Conservation (phyloP, 2,113 vertebrate genomes). For the Halcyon senegalensis region DNA sequence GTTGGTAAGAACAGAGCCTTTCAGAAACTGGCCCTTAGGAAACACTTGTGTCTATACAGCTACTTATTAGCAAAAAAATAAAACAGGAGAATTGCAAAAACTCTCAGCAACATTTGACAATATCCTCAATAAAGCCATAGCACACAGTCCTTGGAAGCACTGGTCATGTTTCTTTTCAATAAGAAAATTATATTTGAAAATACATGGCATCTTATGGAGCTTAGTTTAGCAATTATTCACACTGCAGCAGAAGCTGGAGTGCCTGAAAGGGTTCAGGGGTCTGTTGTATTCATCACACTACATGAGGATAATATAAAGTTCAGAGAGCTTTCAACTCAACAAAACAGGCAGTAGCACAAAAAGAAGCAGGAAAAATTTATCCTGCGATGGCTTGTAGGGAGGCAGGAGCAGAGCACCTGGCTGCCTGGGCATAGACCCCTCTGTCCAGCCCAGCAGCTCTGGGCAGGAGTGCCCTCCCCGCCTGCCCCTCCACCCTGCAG, state of each 20-base stretch:
- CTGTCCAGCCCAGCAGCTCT: fast-evolving
- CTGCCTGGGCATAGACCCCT: background rate
- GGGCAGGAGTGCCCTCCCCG: background rate
- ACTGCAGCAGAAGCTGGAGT: background rate
- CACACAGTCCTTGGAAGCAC: background rate
- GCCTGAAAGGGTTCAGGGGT: background rate
- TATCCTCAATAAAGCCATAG: background rate
- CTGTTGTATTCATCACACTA: background rate
- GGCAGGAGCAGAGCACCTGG: background rate
- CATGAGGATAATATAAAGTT: background rate
- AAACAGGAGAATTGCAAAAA: background rate
- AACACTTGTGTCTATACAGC: background rate
- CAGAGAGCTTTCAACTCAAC: background rate
- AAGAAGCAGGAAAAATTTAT: background rate
- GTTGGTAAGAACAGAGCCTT: background rate
- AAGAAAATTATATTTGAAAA: background rate
- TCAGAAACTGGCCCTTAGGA: background rate
- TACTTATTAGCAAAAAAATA: background rate
- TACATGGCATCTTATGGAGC: background rate
- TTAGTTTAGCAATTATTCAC: background rate
- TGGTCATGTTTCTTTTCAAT: background rate
- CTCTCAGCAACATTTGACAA: background rate
- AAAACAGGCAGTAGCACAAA: background rate
- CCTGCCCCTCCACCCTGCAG: fast-evolving
- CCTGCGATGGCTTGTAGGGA: background rate